Conservation (phyloP, 2,797 vertebrate species). For the Silurus lanzhouensis region DNA sequence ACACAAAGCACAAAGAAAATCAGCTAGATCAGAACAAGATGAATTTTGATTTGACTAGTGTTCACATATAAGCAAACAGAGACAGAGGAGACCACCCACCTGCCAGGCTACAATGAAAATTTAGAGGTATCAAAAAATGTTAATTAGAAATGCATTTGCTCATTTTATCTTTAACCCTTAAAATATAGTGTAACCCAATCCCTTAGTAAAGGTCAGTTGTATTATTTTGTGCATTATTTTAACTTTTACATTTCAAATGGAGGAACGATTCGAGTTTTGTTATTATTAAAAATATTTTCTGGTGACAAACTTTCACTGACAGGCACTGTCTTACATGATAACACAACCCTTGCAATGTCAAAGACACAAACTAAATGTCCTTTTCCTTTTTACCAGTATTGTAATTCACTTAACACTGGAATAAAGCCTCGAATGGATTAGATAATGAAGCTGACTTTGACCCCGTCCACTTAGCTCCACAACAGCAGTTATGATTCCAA, state of each 20-base stretch:
- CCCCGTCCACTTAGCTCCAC: constrained; percentile 79
- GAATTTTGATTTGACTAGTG: constrained; percentile 10
- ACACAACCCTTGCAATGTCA: not conserved
- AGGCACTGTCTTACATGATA: not conserved
- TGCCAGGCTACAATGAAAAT: constrained; percentile 20
- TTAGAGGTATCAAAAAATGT: not conserved
- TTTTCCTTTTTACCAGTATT: constrained; percentile 59
- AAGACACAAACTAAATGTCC: constrained; percentile 46
- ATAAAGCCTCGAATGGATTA: constrained; percentile 70
- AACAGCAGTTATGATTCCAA: constrained; percentile 78
- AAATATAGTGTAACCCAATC: constrained; percentile 14
- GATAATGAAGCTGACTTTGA: constrained; percentile 81
- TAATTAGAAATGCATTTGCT: not conserved
- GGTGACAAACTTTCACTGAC: not conserved
- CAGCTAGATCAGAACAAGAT: not conserved
- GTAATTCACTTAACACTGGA: constrained; percentile 77
- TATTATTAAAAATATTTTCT: not conserved
- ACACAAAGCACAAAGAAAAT: not conserved
- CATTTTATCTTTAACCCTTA: constrained; percentile 1
- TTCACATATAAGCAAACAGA: not conserved
- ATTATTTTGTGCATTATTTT: not conserved
- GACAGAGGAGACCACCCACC: not conserved
- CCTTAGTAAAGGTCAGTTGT: not conserved
- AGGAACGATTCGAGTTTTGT: not conserved
- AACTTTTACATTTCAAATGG: not conserved